These are phyloP conservation scores for Villa cingulata DNA, from an alignment of 2,888 invertebrate genomes.

Conservation along the genomic window DNA sequence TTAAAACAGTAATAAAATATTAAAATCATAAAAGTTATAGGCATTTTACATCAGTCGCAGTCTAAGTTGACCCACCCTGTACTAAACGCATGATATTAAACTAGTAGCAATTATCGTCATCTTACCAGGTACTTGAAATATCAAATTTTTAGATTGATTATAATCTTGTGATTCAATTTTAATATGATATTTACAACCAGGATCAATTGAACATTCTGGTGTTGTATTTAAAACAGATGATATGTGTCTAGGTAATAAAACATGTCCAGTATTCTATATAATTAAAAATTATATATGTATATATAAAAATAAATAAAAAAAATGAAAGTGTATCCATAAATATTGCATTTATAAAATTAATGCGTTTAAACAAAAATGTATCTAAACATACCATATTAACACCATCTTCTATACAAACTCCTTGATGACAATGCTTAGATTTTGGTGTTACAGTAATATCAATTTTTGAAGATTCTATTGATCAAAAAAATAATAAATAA, in stretches of 20 bases:
- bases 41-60: too few species aligned
- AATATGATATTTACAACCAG: constrained; percentile 27
- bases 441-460: constrained; percentile 25
- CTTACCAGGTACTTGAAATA: constrained; percentile 23
- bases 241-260: constrained; percentile 21
- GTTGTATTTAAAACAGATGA: constrained; percentile 19
- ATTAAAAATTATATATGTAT: too few species aligned
- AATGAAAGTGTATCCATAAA: too few species aligned
- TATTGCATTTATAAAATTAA: too few species aligned
- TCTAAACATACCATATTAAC: neutral
- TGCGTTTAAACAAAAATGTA: too few species aligned
- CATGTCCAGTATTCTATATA: constrained; percentile 7
- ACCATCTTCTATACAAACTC: neutral
- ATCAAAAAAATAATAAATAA: too few species aligned
- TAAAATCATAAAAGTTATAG: too few species aligned
- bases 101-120: too few species aligned
- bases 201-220: constrained; percentile 27
- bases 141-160: constrained; percentile 17
- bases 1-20: too few species aligned
- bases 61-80: too few species aligned
- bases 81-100: too few species aligned
- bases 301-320: too few species aligned
- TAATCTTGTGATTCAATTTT: constrained; percentile 26
- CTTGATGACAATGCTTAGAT: constrained; percentile 2
- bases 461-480: constrained; percentile 14